phyloP scores from a whole-genome alignment of 2,888 invertebrate species.

The Caenorhabditis sp. region DNA sequence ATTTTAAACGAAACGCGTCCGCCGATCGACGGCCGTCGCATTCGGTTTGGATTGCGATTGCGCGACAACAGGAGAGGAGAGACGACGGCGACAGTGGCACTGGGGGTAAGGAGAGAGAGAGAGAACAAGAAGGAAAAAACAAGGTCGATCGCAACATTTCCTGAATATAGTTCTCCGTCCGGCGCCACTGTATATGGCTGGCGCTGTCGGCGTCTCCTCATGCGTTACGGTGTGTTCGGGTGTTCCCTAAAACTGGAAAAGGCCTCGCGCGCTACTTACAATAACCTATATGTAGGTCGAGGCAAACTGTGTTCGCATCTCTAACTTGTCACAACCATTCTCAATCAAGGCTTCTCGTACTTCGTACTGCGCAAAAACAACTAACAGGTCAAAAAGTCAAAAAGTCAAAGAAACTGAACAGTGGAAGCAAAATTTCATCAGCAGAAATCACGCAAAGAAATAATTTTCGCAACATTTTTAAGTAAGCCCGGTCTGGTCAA shows the following conservation, averaged over 20 bases:
- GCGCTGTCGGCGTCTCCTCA: conserved; percentile 20
- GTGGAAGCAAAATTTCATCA: no score
- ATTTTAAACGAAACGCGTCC: conserved; percentile 18
- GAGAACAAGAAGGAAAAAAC: conserved; percentile 55
- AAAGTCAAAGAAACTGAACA: conserved; percentile 11
- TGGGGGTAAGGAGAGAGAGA: background rate
- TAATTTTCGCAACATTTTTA: no score
- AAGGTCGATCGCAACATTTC: conserved; percentile 65
- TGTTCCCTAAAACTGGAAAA: conserved; percentile 63
- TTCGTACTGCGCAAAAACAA: background rate
- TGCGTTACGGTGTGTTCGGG: conserved; percentile 12
- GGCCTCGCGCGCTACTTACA: conserved; percentile 66
- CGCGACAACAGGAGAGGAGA: conserved; percentile 11
- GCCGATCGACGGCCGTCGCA: conserved; percentile 1
- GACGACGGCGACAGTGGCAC: background rate
- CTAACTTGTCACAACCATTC: conserved; percentile 38
- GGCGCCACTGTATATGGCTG: conserved; percentile 9
- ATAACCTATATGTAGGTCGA: conserved; percentile 69
- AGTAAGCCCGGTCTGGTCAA: no score
- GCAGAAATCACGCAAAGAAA: no score
- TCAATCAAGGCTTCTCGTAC: conserved; percentile 33
- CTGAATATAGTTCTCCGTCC: conserved; percentile 49
- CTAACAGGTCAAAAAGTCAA: background rate
- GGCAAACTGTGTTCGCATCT: conserved; percentile 56
- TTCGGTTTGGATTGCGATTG: conserved; percentile 42